Percentiles rank a stretch among this genome's conserved stretches.
These are phyloP conservation scores for Stegana nigrithorax DNA, from an alignment of 2,888 invertebrate species.

Conservation along the genomic window DNA sequence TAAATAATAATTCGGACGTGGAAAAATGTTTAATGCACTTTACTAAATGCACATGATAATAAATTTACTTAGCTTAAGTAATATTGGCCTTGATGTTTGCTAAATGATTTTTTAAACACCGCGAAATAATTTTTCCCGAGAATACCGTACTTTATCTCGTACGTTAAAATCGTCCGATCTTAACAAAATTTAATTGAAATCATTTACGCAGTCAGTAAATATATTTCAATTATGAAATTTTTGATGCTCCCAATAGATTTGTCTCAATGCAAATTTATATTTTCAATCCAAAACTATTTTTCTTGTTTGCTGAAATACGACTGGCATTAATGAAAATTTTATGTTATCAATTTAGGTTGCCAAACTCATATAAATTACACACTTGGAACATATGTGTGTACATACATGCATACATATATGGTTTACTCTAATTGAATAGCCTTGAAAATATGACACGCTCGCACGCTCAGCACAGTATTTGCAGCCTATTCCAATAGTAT, in stretches of 20 bases:
- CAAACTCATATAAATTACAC: not conserved
- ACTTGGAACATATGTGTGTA: too few relatives aligned
- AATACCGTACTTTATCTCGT: too few relatives aligned
- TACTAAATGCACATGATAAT: too few relatives aligned
- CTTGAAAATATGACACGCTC: constrained; percentile 45
- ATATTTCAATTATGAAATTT: constrained; percentile 11
- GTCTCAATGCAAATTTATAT: constrained; percentile 51
- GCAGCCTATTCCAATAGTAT: constrained; percentile 2
- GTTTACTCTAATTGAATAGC: constrained; percentile 49
- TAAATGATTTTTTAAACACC: too few relatives aligned
- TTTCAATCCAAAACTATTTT: constrained; percentile 28
- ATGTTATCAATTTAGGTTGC: constrained; percentile 52
- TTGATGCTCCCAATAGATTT: constrained; percentile 50
- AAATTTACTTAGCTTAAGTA: too few relatives aligned
- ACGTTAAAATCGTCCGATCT: not conserved
- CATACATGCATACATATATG: too few relatives aligned
- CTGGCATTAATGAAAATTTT: constrained; percentile 25
- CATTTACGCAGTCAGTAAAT: not conserved
- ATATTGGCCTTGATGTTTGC: too few relatives aligned
- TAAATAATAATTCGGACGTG: too few relatives aligned
- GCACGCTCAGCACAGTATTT: not conserved
- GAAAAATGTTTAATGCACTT: too few relatives aligned
- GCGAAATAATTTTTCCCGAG: too few relatives aligned
- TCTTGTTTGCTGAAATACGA: constrained; percentile 9
- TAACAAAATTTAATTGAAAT: constrained; percentile 20